Evolutionary conservation across 2,113 vertebrate species (phyloP).

Genomic region (Antechinus stuartii): DNA sequence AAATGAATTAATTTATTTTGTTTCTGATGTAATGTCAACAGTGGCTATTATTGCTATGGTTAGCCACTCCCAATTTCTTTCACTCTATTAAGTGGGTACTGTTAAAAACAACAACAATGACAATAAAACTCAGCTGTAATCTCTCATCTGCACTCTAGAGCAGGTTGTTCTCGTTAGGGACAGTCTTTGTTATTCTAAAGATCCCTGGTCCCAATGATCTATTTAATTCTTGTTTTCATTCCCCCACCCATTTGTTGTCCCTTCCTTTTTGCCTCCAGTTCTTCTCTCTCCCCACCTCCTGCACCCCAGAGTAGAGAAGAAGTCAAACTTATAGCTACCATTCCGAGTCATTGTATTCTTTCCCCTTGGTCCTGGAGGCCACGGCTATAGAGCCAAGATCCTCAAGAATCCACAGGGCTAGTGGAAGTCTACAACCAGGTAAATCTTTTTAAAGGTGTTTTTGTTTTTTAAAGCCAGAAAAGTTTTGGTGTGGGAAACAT

Average conservation of each 20-base stretch:
- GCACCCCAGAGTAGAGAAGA: neutral
- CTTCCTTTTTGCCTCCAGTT: neutral
- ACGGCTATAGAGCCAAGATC: neutral
- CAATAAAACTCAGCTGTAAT: no score
- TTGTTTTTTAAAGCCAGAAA: neutral
- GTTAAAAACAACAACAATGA: neutral
- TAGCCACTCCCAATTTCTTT: neutral
- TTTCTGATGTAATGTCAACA: neutral
- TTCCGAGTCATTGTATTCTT: neutral
- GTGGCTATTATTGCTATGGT: neutral
- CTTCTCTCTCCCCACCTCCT: neutral
- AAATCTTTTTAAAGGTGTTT: neutral
- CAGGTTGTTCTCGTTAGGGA: neutral
- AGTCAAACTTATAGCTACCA: neutral
- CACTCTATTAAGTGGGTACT: neutral
- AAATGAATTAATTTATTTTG: neutral
- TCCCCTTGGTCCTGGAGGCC: neutral
- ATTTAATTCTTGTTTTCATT: neutral
- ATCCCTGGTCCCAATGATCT: neutral
- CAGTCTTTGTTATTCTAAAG: neutral
- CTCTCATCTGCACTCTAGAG: no score
- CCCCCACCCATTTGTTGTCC: neutral
- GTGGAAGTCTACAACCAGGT: neutral
- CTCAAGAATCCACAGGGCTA: neutral
- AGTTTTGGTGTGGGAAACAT: neutral